Conservation (phyloP, 1,140 invertebrate species). For the Cotesia vestalis region DNA sequence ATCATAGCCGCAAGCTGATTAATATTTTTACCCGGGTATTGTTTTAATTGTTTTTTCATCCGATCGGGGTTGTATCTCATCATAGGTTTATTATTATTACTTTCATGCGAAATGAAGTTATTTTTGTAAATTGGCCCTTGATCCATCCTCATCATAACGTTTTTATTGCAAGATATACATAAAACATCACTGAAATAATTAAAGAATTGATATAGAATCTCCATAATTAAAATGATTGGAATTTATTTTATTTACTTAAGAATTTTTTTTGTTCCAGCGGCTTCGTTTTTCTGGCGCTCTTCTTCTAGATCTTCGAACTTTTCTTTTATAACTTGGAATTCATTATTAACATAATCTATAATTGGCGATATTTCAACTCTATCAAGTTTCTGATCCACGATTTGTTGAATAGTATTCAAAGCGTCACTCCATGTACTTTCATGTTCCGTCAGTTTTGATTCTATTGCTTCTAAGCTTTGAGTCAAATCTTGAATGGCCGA, state of each 20-base stretch:
- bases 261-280: constrained; percentile 74
- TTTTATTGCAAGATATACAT: constrained; percentile 78
- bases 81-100: constrained; percentile 70
- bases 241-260: constrained; percentile 60
- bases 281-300: constrained; percentile 71
- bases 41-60: constrained; percentile 68
- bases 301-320: constrained; percentile 69
- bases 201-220: not conserved
- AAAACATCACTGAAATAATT: constrained; percentile 69
- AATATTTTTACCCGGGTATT: constrained; percentile 58
- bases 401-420: constrained; percentile 72
- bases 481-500: constrained; percentile 72
- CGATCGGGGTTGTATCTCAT: constrained; percentile 74
- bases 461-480: constrained; percentile 70
- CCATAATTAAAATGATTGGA: constrained; percentile 1
- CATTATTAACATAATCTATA: constrained; percentile 72
- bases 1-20: constrained; percentile 57
- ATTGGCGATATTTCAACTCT: constrained; percentile 73
- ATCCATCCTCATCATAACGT: constrained; percentile 74
- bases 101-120: constrained; percentile 60
- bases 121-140: constrained; percentile 59
- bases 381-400: constrained; percentile 74
- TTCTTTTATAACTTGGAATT: constrained; percentile 72
- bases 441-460: constrained; percentile 71
- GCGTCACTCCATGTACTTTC: constrained; percentile 62